Conservation (phyloP, 2,888 invertebrate species). For the Periphyllus acericola region DNA sequence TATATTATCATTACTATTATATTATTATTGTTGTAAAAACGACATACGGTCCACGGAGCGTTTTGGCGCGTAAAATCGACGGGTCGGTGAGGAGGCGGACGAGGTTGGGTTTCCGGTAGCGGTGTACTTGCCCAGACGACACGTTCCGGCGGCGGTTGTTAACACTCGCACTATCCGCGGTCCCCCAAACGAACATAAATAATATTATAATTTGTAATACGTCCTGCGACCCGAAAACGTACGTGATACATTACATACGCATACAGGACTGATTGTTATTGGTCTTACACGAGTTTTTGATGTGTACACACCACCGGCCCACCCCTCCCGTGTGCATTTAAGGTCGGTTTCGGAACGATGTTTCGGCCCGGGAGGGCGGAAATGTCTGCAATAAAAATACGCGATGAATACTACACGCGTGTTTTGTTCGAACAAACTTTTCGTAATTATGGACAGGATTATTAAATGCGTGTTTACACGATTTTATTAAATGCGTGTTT, state of each 20-base stretch:
- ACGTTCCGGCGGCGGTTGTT: background rate
- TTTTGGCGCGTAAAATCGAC: background rate
- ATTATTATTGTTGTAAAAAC: background rate
- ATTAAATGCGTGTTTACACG: too few relatives aligned
- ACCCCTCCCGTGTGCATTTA: background rate
- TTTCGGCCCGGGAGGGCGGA: background rate
- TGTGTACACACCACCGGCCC: background rate
- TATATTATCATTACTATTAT: background rate
- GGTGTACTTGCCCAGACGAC: background rate
- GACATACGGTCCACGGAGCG: background rate
- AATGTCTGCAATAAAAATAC: background rate
- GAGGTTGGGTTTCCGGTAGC: constrained; percentile 51
- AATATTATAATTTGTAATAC: too few relatives aligned
- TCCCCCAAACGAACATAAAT: background rate
- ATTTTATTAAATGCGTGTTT: too few relatives aligned
- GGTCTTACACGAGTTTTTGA: background rate
- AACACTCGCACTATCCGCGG: background rate
- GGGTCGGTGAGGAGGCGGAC: background rate
- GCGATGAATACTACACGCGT: background rate
- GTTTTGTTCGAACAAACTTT: too few relatives aligned
- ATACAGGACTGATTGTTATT: background rate
- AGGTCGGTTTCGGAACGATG: background rate
- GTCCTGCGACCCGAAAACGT: background rate
- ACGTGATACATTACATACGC: too few relatives aligned
- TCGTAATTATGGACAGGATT: too few relatives aligned